These are phyloP conservation scores for Campylomormyrus tamandua DNA, from an alignment of 2,113 vertebrate species.

Conservation along the genomic window DNA sequence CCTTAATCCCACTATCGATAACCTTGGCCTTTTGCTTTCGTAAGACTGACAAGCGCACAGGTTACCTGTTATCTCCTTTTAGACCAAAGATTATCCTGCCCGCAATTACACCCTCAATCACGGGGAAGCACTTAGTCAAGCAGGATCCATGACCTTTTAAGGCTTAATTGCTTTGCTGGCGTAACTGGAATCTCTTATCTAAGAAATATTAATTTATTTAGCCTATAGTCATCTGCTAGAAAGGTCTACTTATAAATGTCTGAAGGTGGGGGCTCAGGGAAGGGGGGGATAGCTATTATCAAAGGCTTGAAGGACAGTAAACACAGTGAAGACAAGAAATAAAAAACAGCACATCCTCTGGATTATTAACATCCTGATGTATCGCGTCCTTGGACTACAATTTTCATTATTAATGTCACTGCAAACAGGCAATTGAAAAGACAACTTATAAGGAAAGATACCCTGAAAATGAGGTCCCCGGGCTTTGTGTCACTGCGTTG, in stretches of 20 bases:
- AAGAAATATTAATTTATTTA: slow-evolving; percentile 9
- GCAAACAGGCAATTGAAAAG: neutral
- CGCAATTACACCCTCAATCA: neutral
- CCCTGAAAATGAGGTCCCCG: neutral
- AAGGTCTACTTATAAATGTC: neutral
- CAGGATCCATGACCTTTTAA: slow-evolving; percentile 4
- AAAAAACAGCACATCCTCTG: neutral
- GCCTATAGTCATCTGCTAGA: neutral
- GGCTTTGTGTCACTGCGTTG: neutral
- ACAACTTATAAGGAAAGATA: neutral
- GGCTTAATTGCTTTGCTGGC: slow-evolving; percentile 12
- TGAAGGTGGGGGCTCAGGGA: neutral
- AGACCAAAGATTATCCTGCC: neutral
- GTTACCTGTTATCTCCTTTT: neutral
- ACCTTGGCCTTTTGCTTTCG: neutral
- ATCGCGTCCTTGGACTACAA: neutral
- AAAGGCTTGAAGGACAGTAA: neutral
- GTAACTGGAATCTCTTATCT: slow-evolving; percentile 3
- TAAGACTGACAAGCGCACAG: neutral
- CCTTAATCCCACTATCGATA: neutral
- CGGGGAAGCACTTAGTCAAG: neutral
- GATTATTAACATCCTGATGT: neutral
- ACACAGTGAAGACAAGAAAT: neutral
- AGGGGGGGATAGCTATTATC: neutral
- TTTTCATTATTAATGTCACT: slow-evolving; percentile 1